Base-by-base conservation (phyloP, 1,140 invertebrate species). In the Acromyrmex charruanus region DNA sequence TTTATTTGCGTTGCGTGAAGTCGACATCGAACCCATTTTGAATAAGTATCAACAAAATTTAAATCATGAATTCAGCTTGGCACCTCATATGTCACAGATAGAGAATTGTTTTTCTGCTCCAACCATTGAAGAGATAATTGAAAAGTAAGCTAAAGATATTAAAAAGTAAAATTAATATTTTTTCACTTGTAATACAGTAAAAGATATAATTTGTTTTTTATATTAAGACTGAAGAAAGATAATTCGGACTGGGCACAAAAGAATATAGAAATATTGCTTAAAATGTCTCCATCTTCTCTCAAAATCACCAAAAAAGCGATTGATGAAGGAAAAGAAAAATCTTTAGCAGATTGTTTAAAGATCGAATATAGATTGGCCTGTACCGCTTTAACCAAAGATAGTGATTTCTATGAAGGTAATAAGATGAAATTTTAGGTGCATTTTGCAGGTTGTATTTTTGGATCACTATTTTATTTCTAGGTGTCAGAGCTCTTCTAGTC, bases 331-430 rank as follows among this genome's bases (percentile, higher is more conserved):
- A 95, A 96, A 1, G 96, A 96, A 69, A 94, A 98, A 91, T 97
- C 96, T 68, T 96, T 99, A 75, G 95, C 97, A 53, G 98, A 99
- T 88, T 98, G 98, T 94, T 96, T 99, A 2, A 96, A 97, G 84
- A 98, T 99, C 97, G 99, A 99, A 95, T 99, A 98, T 93, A 96
- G 98, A 86, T 93, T 99, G 51, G 97, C 97, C 90, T 97, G 95
- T 93, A 96, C 95, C 94, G 97, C 96, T 94, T 96, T 96, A 86
- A 93, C 94, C n/a, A 97, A 96, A 94, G 94, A 92, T 18, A 97
- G 97, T 85, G 99, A 99, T 95, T 99, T 99, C 94, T 97, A 97
- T 94, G 99, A 99, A 97, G 99, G 98, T 97, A 94, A 28, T 0
- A 35, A 51, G 14, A n/a, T 74, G 55, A 7, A 74, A 35, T 59